Evolutionary conservation across 2,888 invertebrate species (phyloP).

Genomic region (Dendrolimus pini): DNA sequence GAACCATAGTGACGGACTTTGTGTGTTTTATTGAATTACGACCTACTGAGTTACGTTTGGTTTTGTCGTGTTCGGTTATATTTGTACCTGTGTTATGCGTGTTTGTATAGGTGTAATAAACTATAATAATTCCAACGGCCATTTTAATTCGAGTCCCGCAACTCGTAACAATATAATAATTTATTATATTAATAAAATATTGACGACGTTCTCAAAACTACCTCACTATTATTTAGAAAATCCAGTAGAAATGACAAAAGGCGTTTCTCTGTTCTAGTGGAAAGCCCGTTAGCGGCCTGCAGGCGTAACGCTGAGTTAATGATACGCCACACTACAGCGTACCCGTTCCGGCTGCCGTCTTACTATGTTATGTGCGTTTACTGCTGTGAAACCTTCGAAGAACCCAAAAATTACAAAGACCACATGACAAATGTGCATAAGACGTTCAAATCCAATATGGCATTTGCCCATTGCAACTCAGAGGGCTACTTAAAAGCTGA

Average conservation of each 20-base stretch:
- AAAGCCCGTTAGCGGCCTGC: slow-evolving; percentile 40
- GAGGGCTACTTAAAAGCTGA: slow-evolving; percentile 2
- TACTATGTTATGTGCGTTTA: slow-evolving; percentile 49
- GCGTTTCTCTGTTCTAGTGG: slow-evolving; percentile 60
- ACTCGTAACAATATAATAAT: too few relatives aligned
- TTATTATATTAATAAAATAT: too few relatives aligned
- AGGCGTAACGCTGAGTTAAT: slow-evolving; percentile 50
- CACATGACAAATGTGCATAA: neutral
- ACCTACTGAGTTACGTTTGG: too few relatives aligned
- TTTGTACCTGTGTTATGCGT: too few relatives aligned
- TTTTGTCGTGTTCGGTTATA: too few relatives aligned
- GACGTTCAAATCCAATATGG: neutral
- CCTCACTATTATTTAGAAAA: slow-evolving; percentile 11
- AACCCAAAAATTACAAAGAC: neutral
- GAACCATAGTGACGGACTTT: too few relatives aligned
- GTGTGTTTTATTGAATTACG: too few relatives aligned
- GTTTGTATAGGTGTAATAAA: too few relatives aligned
- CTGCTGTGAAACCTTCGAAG: slow-evolving; percentile 33
- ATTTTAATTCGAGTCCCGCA: too few relatives aligned
- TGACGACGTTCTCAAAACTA: too few relatives aligned
- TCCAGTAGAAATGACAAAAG: slow-evolving; percentile 26
- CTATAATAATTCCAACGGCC: too few relatives aligned
- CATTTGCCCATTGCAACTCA: neutral
- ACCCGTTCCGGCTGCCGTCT: slow-evolving; percentile 52
- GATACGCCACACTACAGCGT: slow-evolving; percentile 47